phyloP scores from a whole-genome alignment of 2,113 vertebrate species.

The Lagopus muta region DNA sequence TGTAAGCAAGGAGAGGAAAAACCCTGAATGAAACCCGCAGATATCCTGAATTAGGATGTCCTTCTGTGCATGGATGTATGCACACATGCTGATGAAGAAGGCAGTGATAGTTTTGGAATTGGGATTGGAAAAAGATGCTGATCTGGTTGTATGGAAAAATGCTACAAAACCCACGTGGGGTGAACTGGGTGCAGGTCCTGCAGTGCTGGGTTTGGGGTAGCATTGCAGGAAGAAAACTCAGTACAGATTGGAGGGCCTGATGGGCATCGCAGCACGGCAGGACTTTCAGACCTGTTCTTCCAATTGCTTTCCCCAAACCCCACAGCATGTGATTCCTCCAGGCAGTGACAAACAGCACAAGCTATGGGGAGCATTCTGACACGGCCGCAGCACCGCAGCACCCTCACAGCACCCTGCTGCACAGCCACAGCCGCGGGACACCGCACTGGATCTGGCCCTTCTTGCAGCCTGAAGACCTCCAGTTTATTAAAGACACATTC shows the following conservation, averaged over 20 bases:
- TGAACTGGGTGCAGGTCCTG: neutral
- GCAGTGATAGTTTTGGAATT: rapidly evolving
- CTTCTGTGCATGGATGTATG: rapidly evolving
- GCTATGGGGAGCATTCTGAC: neutral
- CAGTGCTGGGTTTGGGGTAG: neutral
- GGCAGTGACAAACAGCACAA: neutral
- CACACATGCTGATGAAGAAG: rapidly evolving
- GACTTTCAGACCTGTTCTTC: neutral
- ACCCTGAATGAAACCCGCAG: neutral
- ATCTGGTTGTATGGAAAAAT: rapidly evolving
- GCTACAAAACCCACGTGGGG: neutral
- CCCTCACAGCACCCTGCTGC: neutral
- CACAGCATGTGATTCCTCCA: neutral
- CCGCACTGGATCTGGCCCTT: rapidly evolving
- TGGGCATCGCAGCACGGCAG: neutral
- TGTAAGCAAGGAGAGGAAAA: neutral
- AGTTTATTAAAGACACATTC: conserved; percentile 61
- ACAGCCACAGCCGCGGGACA: neutral
- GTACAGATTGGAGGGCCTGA: neutral
- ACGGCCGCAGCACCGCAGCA: rapidly evolving
- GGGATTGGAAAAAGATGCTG: neutral
- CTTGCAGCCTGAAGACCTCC: neutral
- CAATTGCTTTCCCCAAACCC: neutral
- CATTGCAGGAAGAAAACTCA: neutral
- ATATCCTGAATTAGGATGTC: rapidly evolving